Conservation (phyloP, 1,140 invertebrate genomes). For the Belonocnema kinseyi region DNA sequence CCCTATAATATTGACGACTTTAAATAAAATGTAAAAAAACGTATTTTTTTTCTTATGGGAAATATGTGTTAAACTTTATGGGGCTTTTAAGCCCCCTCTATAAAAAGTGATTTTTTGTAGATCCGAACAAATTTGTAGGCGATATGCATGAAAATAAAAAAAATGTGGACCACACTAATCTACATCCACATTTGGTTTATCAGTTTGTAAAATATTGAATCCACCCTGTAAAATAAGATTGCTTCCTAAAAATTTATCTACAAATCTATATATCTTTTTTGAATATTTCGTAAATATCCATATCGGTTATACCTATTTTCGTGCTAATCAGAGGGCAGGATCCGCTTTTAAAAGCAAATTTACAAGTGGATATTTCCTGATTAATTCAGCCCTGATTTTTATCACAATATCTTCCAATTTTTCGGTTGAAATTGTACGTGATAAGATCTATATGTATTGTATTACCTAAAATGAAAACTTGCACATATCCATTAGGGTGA, state of each 20-base stretch:
- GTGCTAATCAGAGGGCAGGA: no score
- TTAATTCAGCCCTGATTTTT: no score
- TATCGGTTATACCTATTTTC: background rate
- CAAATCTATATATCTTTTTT: background rate
- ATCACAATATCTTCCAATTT: background rate
- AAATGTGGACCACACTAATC: background rate
- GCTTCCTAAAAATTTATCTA: constrained; percentile 3
- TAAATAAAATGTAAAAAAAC: no score
- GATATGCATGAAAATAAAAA: no score
- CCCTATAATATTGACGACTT: no score
- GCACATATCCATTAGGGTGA: constrained; percentile 57
- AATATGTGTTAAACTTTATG: no score
- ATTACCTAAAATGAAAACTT: constrained; percentile 29
- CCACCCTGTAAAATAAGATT: constrained; percentile 12
- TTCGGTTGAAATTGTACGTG: background rate
- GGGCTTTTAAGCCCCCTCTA: no score
- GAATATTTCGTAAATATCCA: background rate
- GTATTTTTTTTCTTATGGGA: no score
- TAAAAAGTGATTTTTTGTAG: no score
- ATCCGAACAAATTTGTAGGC: no score
- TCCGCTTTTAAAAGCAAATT: no score
- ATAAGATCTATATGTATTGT: background rate
- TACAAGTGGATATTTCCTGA: no score
- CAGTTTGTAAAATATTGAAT: constrained; percentile 2
- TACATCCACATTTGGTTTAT: background rate